Base-by-base conservation (phyloP, 2,797 vertebrate species). In the Sorex maritimensis region DNA sequence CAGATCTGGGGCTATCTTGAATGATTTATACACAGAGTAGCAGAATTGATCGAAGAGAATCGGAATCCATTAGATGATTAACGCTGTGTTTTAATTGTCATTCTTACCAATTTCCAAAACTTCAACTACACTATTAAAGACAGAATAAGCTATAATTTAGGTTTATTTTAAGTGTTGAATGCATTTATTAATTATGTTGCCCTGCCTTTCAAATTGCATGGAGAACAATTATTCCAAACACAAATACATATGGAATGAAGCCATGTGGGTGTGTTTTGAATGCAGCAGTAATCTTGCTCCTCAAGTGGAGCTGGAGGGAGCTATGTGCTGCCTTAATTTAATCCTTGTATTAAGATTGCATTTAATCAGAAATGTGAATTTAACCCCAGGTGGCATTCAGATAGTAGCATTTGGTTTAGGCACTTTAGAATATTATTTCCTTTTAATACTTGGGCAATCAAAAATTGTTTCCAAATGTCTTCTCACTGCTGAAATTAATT, bases 371-470 rank as follows among this genome's bases (percentile, higher is more conserved):
- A 67, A 2, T 85, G 24, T 94, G 90, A 95, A 30, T 84, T 94
- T 85, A 94, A 81, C 52, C 90, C 86, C 89, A 90, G 81, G 30
- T 94, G 65, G 63, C 89, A 28, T 88, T 93, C 21, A 84, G 94
- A 49, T 55, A 81, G 41, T 52, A 30, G 4, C 96, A 74, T 91
- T 88, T 92, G 2, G 95, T 94, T 86, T 69, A 93, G 34, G 2
- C 61, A 34, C 90, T 71, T 94, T 80, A 94, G 72, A 97, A 92
- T 80, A 90, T 38, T 77, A 15, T 92, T 97, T 96, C 28, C 65
- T 81, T 93, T 74, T 96, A 95, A 67, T 74, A 94, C 61, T 92
- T 95, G 72, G 88, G 38, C 75, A 95, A 30, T 97, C 95, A 86
- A 0, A 28, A 34, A 96, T 41, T 87, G 71, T 91, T 89, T 94